Percentiles rank a stretch among this genome's conserved stretches.
phyloP scores from a whole-genome alignment of 2,888 invertebrate genomes.

The Drosophila formosana region DNA sequence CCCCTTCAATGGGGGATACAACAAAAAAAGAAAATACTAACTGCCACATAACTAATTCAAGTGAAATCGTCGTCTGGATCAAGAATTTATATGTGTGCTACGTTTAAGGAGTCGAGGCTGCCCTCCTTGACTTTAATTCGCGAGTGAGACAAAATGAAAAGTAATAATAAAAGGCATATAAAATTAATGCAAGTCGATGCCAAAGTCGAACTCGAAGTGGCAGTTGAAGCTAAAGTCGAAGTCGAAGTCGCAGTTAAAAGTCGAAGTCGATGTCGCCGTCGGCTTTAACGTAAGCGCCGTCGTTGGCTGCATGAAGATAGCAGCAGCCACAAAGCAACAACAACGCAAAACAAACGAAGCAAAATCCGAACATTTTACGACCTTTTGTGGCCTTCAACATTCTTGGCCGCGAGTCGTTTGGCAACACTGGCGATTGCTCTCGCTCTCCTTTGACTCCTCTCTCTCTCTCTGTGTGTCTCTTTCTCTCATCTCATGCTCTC shows the following conservation, averaged over 20 bases:
- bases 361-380: slow-evolving; percentile 58
- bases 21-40: too few species aligned
- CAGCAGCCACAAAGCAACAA: slow-evolving; percentile 9
- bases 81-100: slow-evolving; percentile 11
- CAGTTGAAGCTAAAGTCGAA: slow-evolving; percentile 14
- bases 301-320: slow-evolving; percentile 36
- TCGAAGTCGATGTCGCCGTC: slow-evolving; percentile 23
- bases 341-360: slow-evolving; percentile 14
- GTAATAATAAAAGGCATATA: slow-evolving; percentile 28
- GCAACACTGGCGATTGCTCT: slow-evolving; percentile 49
- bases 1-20: too few species aligned
- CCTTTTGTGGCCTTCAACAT: slow-evolving; percentile 73
- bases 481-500: slow-evolving; percentile 8
- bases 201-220: slow-evolving; percentile 37
- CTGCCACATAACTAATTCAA: neutral
- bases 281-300: slow-evolving; percentile 15
- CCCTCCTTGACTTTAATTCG: neutral
- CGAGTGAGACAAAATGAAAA: slow-evolving; percentile 21
- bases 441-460: slow-evolving; percentile 13
- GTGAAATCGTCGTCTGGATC: slow-evolving; percentile 8
- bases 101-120: neutral
- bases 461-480: slow-evolving; percentile 4
- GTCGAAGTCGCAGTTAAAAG: neutral
- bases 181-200: slow-evolving; percentile 49
- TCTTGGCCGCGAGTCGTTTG: slow-evolving; percentile 55